A percentile compares a stretch with the other conserved stretches of the same genome.
These are phyloP conservation scores for Margaritifera margaritifera DNA, from an alignment of 2,888 invertebrate species.

Conservation along the genomic window DNA sequence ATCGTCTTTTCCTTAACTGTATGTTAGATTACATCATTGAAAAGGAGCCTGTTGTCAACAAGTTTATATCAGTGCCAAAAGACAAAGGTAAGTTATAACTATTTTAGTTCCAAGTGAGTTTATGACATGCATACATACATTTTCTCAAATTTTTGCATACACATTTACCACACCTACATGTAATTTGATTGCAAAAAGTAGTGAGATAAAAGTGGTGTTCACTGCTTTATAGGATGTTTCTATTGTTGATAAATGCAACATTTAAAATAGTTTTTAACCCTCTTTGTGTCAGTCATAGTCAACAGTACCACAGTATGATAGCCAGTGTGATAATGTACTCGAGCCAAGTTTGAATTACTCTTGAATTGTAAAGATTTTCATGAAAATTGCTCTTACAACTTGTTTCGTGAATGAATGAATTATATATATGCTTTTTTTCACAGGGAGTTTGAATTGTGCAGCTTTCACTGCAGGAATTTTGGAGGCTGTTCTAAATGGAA, in stretches of 20 bases:
- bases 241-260: too few species aligned
- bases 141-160: background rate
- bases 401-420: background rate
- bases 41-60: slow-evolving; percentile 96
- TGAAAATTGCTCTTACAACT: background rate
- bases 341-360: too few species aligned
- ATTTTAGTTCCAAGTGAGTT: background rate
- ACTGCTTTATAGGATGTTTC: too few species aligned
- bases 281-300: too few species aligned
- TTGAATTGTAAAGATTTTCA: background rate
- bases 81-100: slow-evolving; percentile 82
- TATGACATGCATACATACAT: too few species aligned
- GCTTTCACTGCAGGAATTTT: slow-evolving; percentile 99
- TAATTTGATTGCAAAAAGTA: too few species aligned
- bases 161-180: background rate
- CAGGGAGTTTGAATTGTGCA: slow-evolving; percentile 93
- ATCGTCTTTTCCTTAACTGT: slow-evolving; percentile 26
- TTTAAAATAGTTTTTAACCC: too few species aligned
- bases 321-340: too few species aligned
- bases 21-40: slow-evolving; percentile 92
- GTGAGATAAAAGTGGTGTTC: too few species aligned
- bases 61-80: slow-evolving; percentile 97
- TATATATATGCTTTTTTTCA: slow-evolving; percentile 23
- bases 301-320: too few species aligned
- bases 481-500: slow-evolving; percentile 93